phyloP scores from a whole-genome alignment of 2,113 vertebrate genomes.

The Gnathonemus longibarbis region DNA sequence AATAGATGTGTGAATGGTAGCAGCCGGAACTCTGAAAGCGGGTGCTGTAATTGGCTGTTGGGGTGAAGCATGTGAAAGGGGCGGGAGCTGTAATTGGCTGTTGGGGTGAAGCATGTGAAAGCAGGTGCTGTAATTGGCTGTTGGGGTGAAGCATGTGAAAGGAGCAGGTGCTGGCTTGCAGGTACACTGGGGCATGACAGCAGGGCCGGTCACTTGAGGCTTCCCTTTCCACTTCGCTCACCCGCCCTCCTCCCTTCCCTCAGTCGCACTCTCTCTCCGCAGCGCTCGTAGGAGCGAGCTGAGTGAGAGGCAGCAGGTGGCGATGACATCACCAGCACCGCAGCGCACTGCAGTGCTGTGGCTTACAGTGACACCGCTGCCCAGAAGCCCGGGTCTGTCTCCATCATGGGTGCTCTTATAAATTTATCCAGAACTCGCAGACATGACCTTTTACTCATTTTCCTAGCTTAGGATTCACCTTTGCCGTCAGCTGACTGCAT shows the following conservation, averaged over 20 bases:
- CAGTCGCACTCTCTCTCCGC: slow-evolving; percentile 55
- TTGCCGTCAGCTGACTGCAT: not conserved
- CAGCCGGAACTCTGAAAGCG: not conserved
- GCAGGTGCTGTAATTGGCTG: not conserved
- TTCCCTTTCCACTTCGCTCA: slow-evolving; percentile 15
- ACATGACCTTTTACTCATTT: not conserved
- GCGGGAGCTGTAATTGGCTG: not conserved
- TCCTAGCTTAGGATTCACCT: not conserved
- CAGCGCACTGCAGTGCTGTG: slow-evolving; percentile 77
- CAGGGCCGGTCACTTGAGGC: not conserved
- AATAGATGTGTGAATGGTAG: not conserved
- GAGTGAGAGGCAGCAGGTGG: slow-evolving; percentile 63
- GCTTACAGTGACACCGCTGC: slow-evolving; percentile 66
- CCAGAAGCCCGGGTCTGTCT: not conserved
- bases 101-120: not conserved
- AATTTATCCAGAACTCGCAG: not conserved
- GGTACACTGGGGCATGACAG: not conserved
- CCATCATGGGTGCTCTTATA: not conserved
- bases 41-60: not conserved
- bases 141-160: not conserved
- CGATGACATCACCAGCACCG: slow-evolving; percentile 73
- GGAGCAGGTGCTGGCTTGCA: not conserved
- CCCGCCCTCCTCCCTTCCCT: slow-evolving; percentile 34
- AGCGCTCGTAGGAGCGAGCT: slow-evolving; percentile 57
- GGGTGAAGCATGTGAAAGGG: not conserved